Conservation (phyloP, 2,888 invertebrate species). For the Drosophila phalerata region DNA sequence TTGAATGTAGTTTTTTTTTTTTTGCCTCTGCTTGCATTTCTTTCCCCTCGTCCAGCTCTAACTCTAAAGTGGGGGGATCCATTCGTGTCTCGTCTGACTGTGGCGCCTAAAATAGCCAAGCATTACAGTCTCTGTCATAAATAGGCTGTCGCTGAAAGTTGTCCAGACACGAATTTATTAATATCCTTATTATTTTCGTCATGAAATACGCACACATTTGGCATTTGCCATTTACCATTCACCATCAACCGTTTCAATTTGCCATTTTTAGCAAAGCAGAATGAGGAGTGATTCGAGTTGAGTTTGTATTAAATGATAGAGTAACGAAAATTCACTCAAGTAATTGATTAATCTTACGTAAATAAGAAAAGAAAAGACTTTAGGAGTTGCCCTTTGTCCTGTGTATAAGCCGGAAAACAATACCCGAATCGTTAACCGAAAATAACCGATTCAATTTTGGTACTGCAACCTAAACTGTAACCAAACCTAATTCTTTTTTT, state of each 20-base stretch:
- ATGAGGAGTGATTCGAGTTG: constrained; percentile 30
- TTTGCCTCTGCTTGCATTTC: neutral
- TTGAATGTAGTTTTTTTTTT: constrained; percentile 17
- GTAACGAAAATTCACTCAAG: neutral
- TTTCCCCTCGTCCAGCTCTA: neutral
- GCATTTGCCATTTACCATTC: constrained; percentile 22
- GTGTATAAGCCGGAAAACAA: too few relatives aligned
- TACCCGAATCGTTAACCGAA: too few relatives aligned
- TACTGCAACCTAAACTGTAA: too few relatives aligned
- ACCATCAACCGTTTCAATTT: constrained; percentile 31
- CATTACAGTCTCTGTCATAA: constrained; percentile 38
- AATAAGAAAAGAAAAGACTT: too few relatives aligned
- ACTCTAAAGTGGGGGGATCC: neutral
- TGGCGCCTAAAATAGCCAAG: constrained; percentile 42
- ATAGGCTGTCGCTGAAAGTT: constrained; percentile 48
- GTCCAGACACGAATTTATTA: constrained; percentile 25
- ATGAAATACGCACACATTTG: constrained; percentile 45
- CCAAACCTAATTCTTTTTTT: too few relatives aligned
- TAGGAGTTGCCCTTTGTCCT: too few relatives aligned
- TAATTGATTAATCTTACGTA: neutral
- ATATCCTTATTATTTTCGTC: constrained; percentile 16
- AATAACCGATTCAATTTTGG: too few relatives aligned
- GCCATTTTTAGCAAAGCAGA: constrained; percentile 48
- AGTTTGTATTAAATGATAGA: neutral
- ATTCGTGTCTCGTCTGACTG: constrained; percentile 38